phyloP scores from a whole-genome alignment of 2,888 invertebrate species.

The Thera britannica region DNA sequence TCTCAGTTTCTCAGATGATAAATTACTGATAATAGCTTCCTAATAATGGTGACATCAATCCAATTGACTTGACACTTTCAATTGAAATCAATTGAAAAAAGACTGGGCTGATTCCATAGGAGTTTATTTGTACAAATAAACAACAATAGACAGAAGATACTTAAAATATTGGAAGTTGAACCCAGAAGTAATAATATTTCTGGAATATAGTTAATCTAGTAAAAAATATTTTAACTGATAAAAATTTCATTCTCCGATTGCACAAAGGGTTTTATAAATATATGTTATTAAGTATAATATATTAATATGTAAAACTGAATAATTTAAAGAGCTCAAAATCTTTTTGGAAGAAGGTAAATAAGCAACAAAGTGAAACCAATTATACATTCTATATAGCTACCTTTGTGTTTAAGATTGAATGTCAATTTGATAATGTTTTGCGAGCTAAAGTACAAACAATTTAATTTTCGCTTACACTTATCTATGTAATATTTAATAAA shows the following conservation, averaged over 20 bases:
- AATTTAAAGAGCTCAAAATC: constrained; percentile 2
- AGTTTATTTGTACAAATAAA: constrained; percentile 17
- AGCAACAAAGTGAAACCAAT: constrained; percentile 18
- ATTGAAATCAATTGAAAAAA: constrained; percentile 42
- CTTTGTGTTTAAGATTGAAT: constrained; percentile 13
- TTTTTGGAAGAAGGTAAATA: constrained; percentile 10
- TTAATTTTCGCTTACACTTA: constrained; percentile 26
- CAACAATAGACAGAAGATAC: background rate
- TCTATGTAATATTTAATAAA: constrained; percentile 12
- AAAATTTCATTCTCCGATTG: background rate
- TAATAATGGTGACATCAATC: constrained; percentile 33
- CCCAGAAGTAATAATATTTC: too few species aligned
- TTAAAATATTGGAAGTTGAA: too few species aligned
- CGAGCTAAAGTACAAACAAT: constrained; percentile 26
- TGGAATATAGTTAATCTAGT: too few species aligned
- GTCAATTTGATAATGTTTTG: constrained; percentile 16
- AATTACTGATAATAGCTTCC: constrained; percentile 28
- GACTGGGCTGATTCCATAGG: constrained; percentile 13
- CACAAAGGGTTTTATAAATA: constrained; percentile 2
- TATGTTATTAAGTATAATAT: background rate
- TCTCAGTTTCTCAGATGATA: background rate
- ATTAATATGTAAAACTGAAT: background rate
- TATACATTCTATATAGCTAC: constrained; percentile 25
- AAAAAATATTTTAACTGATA: background rate
- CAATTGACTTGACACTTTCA: constrained; percentile 40